Base-by-base conservation (phyloP, 2,113 vertebrate species). In the Carettochelys insculpta region DNA sequence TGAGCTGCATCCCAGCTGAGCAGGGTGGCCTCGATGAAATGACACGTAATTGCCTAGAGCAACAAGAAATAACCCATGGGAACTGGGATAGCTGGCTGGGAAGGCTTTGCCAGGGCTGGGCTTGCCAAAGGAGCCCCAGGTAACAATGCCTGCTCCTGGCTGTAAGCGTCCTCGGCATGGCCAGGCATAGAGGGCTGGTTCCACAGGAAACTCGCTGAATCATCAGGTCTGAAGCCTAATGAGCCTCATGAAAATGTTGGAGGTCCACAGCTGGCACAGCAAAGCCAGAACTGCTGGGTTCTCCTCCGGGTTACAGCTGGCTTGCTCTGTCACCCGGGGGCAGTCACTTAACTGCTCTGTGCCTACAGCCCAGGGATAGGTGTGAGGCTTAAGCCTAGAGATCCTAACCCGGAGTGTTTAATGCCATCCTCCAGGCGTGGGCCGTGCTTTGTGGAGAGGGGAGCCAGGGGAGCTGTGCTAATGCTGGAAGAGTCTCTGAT, bases 391-490 rank as follows among this genome's bases (percentile, higher is more conserved):
- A 13, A 89, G 80, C 34, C 13, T 22, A 1, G 5, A 41, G 25
- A 38, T 41, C 29, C 31, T 41, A 1, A 0, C 17, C 61, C 45
- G 20, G 9, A 34, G 31, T 50, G 48, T n/a, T 48, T 20, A 24
- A 20, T 31, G 17, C 20, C 12, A 38, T 50, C 50, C 19, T n/a
- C n/a, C 4, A 47, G 65, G 53, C 10, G n/a, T 0, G 45, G 48
- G 1, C 4, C 5, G 56, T 16, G 68, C 2, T 43, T 6, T 53
- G n/a, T 14, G 61, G n/a, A 89, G 12, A 11, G 48, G 13, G 51
- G 34, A 3, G 17, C 4, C 27, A 3, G 17, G 5, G 41, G 4
- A 1, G n/a, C 0, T 0, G 38, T 16, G 78, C 78, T 78, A 24
- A 78, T 22, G 77, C 29, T 56, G 4, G 14, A 0, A 3, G 56